Conservation (phyloP, 2,113 vertebrate genomes). For the Python bivittatus region DNA sequence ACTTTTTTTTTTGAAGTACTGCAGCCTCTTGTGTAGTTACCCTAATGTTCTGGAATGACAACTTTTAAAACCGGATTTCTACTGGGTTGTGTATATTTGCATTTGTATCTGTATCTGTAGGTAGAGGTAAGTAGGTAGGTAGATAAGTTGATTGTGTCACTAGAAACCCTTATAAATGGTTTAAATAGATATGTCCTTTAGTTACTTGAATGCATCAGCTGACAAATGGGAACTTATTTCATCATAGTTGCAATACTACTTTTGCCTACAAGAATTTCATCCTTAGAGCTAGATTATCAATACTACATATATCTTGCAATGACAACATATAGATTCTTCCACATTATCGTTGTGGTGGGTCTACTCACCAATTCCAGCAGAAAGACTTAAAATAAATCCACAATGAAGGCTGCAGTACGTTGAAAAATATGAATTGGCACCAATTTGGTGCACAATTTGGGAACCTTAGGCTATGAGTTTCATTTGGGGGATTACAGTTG, state of each 20-base stretch:
- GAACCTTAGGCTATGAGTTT: background rate
- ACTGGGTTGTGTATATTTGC: background rate
- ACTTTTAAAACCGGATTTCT: background rate
- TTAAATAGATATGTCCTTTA: background rate
- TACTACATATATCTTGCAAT: background rate
- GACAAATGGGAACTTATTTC: background rate
- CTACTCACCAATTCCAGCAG: background rate
- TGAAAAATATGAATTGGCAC: background rate
- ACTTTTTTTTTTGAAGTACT: background rate
- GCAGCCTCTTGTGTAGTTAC: background rate
- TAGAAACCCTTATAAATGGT: background rate
- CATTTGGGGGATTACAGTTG: background rate
- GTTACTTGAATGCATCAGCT: background rate
- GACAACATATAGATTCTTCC: background rate
- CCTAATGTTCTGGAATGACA: background rate
- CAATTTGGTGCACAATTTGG: background rate
- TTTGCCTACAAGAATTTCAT: background rate
- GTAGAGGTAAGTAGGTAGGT: background rate
- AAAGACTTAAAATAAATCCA: background rate
- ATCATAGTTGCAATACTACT: background rate
- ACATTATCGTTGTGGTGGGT: background rate
- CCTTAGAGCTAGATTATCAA: background rate
- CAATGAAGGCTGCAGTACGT: background rate
- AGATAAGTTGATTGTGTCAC: background rate
- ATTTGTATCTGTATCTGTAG: background rate